Base-by-base conservation (phyloP, 2,888 invertebrate species). In the Phortica okadai region DNA sequence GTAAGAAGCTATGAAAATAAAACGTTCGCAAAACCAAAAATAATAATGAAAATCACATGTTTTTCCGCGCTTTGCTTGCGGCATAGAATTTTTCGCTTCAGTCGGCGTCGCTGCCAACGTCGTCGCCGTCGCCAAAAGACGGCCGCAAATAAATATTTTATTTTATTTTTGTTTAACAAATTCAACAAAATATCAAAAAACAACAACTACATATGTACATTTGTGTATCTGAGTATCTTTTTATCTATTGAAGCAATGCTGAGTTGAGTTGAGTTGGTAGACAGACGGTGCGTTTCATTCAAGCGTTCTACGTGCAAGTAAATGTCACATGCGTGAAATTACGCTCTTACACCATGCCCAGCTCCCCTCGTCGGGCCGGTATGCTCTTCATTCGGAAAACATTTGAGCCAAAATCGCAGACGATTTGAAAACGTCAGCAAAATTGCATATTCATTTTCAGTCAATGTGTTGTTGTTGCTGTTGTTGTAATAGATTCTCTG, bases 41-140 rank as follows among this genome's bases (percentile, higher is more conserved):
- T 88, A 86, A 87, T 86, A 86, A 87, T 86, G 84, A 88, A 86
- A 88, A 86, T 86, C 85, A 86, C 85, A 86, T 86, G 86, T 86
- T 86, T 64, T 59, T 44, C 67, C 44, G 14, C 67, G 70, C 56
- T 72, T 54, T 86, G 85, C 85, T 85, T 86, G 88, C 85, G 85
- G 85, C 85, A 85, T 85, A 83, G 88, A 86, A 83, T 84, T 79
- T 78, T 82, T 74, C 66, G 59, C n/a, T 8, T 59, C 21, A 14
- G 54, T 16, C 66, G 14, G 11, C 64, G 8, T 64, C 64, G 41
- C 25, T 14, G 8, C 7, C 64, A 64, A 6, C 64, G 16, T 25
- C 25, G 7, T 64, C 64, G 21, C 6, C 25, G 25, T 62, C 25
- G 25, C 8, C 14, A 8, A 50, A 50, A 50, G 10, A 11, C 50